Percentiles rank a stretch among this genome's conserved stretches.
These are phyloP conservation scores for Cydia fagiglandana DNA, from an alignment of 1,140 invertebrate species.

Conservation along the genomic window DNA sequence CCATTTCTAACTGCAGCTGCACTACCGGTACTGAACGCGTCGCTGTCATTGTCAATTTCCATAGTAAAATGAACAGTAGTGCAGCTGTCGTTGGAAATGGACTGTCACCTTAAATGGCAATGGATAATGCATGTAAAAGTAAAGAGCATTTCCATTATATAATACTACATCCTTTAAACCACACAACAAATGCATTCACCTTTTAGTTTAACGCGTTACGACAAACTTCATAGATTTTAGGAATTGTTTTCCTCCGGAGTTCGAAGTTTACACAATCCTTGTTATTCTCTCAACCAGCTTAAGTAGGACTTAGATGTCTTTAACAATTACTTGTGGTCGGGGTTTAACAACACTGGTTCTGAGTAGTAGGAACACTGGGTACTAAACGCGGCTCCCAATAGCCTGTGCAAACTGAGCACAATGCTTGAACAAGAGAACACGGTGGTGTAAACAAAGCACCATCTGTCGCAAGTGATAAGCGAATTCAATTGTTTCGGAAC, in stretches of 20 bases:
- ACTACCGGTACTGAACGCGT: too few species aligned
- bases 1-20: too few species aligned
- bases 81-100: too few species aligned
- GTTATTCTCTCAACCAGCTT: background rate
- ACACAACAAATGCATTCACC: background rate
- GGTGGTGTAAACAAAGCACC: conserved; percentile 9
- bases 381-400: background rate
- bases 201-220: conserved; percentile 6
- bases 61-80: too few species aligned
- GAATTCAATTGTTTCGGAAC: background rate
- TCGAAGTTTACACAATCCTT: background rate
- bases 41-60: too few species aligned
- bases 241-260: background rate
- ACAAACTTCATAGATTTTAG: background rate
- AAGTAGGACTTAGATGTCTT: background rate
- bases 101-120: too few species aligned
- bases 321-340: background rate
- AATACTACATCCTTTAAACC: background rate
- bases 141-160: background rate
- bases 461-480: background rate
- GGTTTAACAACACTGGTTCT: background rate
- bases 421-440: conserved; percentile 8
- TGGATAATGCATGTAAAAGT: too few species aligned
- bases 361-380: background rate
- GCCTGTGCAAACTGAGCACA: conserved; percentile 3